Conservation (phyloP, 2,113 vertebrate genomes). For the Candoia aspera region DNA sequence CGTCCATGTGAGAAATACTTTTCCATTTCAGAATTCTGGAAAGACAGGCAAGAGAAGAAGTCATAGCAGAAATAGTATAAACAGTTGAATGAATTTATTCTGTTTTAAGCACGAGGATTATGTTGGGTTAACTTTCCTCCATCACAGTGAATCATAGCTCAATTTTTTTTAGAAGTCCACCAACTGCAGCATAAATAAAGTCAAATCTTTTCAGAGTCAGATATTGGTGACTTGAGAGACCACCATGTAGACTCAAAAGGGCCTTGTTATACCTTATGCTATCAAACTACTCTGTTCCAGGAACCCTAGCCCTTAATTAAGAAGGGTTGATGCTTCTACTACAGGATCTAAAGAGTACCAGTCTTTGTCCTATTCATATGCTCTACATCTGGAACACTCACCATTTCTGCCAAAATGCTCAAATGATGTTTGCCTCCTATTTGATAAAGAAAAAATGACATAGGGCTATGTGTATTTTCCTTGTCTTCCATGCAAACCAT, state of each 20-base stretch:
- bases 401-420: no score
- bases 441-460: no score
- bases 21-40: neutral
- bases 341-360: no score
- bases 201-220: neutral
- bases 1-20: accelerated
- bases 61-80: neutral
- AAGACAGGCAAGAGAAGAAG: constrained; percentile 1
- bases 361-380: no score
- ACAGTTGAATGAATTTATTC: neutral
- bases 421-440: no score
- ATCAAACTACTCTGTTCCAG: neutral
- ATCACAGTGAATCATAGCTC: neutral
- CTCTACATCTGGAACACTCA: no score
- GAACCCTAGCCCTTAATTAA: neutral
- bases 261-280: neutral
- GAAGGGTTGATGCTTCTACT: no score
- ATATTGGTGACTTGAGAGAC: neutral
- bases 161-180: neutral
- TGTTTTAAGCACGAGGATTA: neutral
- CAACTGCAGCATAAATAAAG: neutral
- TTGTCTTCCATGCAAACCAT: no score
- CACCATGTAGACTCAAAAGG: neutral
- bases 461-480: no score
- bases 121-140: constrained; percentile 30